Percentiles rank a stretch among this genome's conserved stretches.
These are phyloP conservation scores for Scaptomyza tumidula DNA, from an alignment of 2,888 invertebrate genomes.

Conservation along the genomic window DNA sequence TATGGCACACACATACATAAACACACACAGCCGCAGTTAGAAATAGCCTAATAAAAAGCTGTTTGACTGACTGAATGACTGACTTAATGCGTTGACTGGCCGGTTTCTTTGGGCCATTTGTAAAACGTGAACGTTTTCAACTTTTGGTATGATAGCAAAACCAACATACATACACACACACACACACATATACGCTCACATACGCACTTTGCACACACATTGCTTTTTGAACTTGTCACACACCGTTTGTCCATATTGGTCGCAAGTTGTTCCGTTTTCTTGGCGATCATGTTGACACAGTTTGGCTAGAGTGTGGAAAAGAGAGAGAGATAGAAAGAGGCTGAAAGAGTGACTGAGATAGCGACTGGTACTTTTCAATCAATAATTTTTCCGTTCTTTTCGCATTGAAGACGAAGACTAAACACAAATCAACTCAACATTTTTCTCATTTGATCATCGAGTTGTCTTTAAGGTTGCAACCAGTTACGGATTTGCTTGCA, in stretches of 20 bases:
- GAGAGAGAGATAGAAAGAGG: conserved; percentile 2
- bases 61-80: conserved; percentile 58
- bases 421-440: conserved; percentile 6
- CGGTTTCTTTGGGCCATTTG: conserved; percentile 69
- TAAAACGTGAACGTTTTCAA: conserved; percentile 44
- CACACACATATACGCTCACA: conserved; percentile 4
- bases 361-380: conserved; percentile 54
- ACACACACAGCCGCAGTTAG: conserved; percentile 43
- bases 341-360: background rate
- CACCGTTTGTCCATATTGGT: conserved; percentile 67
- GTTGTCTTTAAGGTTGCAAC: conserved; percentile 30
- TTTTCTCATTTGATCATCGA: background rate
- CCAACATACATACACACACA: conserved; percentile 32
- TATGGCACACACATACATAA: conserved; percentile 18
- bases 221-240: conserved; percentile 74
- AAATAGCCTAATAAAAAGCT: conserved; percentile 73
- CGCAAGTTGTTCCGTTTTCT: conserved; percentile 71
- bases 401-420: conserved; percentile 38
- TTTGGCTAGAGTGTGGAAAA: conserved; percentile 41
- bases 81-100: conserved; percentile 42
- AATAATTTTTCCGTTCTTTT: conserved; percentile 56
- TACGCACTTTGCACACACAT: conserved; percentile 11
- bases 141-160: conserved; percentile 41
- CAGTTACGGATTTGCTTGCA: conserved; percentile 52
- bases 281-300: conserved; percentile 70